These are phyloP conservation scores for Watsonalla binaria DNA, from an alignment of 2,888 invertebrate species.

Conservation along the genomic window DNA sequence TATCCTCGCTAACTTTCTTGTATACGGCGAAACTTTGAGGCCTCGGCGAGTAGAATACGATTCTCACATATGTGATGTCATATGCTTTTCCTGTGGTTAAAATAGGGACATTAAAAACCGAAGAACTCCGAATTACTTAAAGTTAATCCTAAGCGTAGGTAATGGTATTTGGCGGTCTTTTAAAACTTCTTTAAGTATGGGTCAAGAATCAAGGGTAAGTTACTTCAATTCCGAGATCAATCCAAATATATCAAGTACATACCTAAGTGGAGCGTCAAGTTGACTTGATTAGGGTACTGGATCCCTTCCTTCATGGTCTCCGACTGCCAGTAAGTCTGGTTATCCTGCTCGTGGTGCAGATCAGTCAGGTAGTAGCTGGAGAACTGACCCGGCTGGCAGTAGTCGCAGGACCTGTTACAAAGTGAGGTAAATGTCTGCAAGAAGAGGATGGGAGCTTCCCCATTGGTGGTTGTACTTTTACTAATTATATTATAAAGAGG, in stretches of 20 bases:
- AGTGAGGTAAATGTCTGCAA: neutral
- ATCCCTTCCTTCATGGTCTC: conserved; percentile 98
- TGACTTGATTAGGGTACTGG: conserved; percentile 94
- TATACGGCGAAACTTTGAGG: conserved; percentile 99
- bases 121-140: too few relatives aligned
- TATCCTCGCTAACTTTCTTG: conserved; percentile 87
- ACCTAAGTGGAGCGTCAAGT: conserved; percentile 93
- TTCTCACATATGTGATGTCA: conserved; percentile 96
- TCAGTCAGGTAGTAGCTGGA: conserved; percentile 89
- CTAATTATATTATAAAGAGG: too few relatives aligned
- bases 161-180: too few relatives aligned
- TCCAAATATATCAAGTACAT: conserved; percentile 4
- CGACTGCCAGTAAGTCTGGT: conserved; percentile 98
- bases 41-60: conserved; percentile 96
- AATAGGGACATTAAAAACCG: neutral
- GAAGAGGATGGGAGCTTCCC: too few relatives aligned
- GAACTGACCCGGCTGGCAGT: conserved; percentile 82
- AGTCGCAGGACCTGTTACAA: conserved; percentile 85
- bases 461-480: too few relatives aligned
- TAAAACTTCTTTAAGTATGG: too few relatives aligned
- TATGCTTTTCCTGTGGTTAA: conserved; percentile 89
- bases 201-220: too few relatives aligned
- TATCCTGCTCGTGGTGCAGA: conserved; percentile 93
- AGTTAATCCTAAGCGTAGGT: too few relatives aligned
- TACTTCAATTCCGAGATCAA: too few relatives aligned